These are phyloP conservation scores for Oikopleura dioica DNA, from an alignment of 23 tunicate species.

Conservation along the genomic window DNA sequence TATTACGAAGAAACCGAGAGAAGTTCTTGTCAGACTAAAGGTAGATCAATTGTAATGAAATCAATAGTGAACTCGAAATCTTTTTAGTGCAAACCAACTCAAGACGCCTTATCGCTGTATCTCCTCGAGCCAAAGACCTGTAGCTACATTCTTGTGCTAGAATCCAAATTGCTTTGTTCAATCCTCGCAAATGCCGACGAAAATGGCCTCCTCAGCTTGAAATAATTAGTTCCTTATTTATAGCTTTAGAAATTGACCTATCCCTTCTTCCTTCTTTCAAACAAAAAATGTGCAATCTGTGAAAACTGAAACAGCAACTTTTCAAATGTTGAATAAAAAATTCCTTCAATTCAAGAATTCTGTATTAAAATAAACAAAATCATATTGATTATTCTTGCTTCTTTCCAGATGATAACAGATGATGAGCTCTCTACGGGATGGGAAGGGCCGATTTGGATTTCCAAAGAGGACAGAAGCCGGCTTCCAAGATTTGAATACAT, in stretches of 20 bases:
- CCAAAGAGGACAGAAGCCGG: neutral
- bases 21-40: constrained; percentile 59
- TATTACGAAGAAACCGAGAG: constrained; percentile 27
- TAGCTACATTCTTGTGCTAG: constrained; percentile 44
- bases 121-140: constrained; percentile 68
- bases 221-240: neutral
- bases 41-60: neutral
- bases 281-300: neutral
- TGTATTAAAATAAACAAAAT: too few relatives aligned
- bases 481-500: neutral
- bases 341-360: too few relatives aligned
- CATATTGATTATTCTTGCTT: too few relatives aligned
- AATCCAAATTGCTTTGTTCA: constrained; percentile 41
- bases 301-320: too few relatives aligned
- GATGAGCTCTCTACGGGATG: neutral
- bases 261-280: neutral
- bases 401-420: neutral
- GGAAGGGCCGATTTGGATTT: neutral
- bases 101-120: constrained; percentile 36
- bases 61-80: neutral
- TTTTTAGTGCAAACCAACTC: constrained; percentile 13
- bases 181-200: constrained; percentile 37
- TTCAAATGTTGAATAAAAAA: too few relatives aligned
- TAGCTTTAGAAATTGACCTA: neutral
- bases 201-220: constrained; percentile 18